Conservation (phyloP, 2,888 invertebrate species). For the Archips xylosteana region DNA sequence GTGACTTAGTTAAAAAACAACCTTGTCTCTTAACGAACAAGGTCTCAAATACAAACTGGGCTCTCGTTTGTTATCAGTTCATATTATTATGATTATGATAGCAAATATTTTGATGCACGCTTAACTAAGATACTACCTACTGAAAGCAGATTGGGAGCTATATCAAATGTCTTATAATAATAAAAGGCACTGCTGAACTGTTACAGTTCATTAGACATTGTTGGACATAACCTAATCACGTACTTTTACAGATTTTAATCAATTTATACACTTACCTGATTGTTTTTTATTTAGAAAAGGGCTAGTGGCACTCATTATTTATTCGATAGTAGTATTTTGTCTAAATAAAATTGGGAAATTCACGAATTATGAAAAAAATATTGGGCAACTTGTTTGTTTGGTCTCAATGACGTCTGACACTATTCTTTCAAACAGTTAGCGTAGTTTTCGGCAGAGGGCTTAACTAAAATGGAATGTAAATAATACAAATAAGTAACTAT, state of each 20-base stretch:
- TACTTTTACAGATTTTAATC: background rate
- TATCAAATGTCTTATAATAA: background rate
- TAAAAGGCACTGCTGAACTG: background rate
- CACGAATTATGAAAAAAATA: background rate
- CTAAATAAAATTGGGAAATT: background rate
- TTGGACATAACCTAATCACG: conserved; percentile 26
- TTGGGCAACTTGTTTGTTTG: conserved; percentile 19
- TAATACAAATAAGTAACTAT: background rate
- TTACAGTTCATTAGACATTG: background rate
- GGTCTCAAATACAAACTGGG: background rate
- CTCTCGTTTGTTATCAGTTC: background rate
- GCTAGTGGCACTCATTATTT: conserved; percentile 22
- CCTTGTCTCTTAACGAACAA: background rate
- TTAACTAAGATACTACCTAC: background rate
- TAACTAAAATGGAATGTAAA: background rate
- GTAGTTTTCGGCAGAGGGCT: background rate
- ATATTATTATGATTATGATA: background rate
- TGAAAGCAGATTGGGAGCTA: background rate
- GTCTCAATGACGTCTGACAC: conserved; percentile 10
- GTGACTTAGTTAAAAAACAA: background rate
- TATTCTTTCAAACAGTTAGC: conserved; percentile 5
- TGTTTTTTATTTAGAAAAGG: conserved; percentile 20
- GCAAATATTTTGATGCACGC: background rate
- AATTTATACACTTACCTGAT: conserved; percentile 10
- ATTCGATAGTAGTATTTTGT: background rate